Conservation (phyloP, 2,888 invertebrate genomes). For the Oscheius onirici region DNA sequence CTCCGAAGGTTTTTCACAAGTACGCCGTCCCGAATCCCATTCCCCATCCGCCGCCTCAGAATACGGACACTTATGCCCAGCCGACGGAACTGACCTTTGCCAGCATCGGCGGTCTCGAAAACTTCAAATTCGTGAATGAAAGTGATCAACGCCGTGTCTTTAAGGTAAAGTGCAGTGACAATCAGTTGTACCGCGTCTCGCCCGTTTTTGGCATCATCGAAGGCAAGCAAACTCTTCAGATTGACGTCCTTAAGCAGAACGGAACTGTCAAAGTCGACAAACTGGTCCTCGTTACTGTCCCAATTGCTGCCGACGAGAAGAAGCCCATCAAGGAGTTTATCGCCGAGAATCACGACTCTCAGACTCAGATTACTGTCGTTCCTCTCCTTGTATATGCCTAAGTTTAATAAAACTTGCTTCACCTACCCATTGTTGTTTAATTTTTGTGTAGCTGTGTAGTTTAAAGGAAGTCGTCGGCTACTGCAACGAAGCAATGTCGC, state of each 20-base stretch:
- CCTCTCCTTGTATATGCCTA: slow-evolving; percentile 26
- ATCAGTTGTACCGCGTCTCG: slow-evolving; percentile 21
- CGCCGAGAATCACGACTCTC: not conserved
- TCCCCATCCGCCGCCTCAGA: not conserved
- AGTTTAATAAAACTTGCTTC: no score
- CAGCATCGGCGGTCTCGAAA: slow-evolving; percentile 37
- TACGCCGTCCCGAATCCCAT: not conserved
- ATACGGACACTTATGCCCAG: not conserved
- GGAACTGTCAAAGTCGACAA: slow-evolving; percentile 14
- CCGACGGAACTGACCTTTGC: not conserved
- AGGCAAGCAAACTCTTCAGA: not conserved
- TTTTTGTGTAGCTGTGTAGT: no score
- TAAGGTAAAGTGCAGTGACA: slow-evolving; percentile 38
- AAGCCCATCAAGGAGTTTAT: not conserved
- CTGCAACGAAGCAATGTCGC: no score
- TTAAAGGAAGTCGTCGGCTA: no score
- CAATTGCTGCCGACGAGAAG: not conserved
- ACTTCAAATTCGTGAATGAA: slow-evolving; percentile 33
- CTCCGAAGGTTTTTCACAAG: not conserved
- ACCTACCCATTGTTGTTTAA: no score
- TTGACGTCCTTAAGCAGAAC: slow-evolving; percentile 19
- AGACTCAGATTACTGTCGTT: slow-evolving; percentile 9
- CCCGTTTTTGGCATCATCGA: not conserved
- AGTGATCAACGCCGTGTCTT: slow-evolving; percentile 39
- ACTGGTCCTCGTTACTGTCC: not conserved